Evolutionary conservation across 2,113 vertebrate species (phyloP).

Genomic region (Geothlypis trichas): DNA sequence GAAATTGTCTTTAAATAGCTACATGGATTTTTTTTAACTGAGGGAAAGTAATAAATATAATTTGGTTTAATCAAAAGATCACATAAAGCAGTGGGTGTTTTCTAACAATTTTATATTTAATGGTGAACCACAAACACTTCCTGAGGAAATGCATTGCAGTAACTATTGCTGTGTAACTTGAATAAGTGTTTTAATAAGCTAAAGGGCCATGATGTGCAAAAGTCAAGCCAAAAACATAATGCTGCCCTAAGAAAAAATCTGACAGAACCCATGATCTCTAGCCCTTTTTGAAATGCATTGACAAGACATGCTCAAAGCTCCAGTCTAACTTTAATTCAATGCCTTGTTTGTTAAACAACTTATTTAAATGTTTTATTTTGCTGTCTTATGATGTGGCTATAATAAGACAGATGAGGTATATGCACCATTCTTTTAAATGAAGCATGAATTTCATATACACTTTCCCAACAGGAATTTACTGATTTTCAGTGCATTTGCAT

Average conservation of each 20-base stretch:
- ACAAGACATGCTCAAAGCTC: not conserved
- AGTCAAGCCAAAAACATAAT: not conserved
- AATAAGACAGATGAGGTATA: not conserved
- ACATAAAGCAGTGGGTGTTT: constrained; percentile 36
- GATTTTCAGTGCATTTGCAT: not conserved
- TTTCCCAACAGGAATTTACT: not conserved
- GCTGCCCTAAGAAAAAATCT: not conserved
- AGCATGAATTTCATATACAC: not conserved
- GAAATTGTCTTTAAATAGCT: not conserved
- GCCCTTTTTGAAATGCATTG: not conserved
- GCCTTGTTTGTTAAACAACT: not conserved
- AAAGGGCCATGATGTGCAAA: not conserved
- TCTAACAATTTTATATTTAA: constrained; percentile 46
- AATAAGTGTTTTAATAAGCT: not conserved
- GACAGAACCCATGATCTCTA: not conserved
- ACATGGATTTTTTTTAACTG: not conserved
- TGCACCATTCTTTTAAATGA: not conserved
- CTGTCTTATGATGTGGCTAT: not conserved
- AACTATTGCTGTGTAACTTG: not conserved
- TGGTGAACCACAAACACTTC: constrained; percentile 72
- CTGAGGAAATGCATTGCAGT: constrained; percentile 67
- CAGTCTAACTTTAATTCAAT: not conserved
- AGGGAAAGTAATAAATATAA: not conserved
- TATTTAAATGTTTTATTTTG: not conserved
- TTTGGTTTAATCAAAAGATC: constrained; percentile 21